These are phyloP conservation scores for Eristalis arbustorum DNA, from an alignment of 2,888 invertebrate genomes.

Conservation along the genomic window DNA sequence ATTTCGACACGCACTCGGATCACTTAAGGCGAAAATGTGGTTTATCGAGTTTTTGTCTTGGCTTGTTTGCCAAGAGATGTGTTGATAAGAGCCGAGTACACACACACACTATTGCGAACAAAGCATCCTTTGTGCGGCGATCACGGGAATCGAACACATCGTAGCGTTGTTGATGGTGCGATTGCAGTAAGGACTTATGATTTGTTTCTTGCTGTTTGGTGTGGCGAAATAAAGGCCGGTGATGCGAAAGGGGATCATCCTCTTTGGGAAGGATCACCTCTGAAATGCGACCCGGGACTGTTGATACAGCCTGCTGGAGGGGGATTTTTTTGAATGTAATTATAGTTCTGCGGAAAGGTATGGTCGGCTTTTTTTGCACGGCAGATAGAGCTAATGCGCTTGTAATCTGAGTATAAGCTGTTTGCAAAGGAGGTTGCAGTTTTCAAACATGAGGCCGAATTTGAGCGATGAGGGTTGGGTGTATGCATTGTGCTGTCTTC, in stretches of 20 bases:
- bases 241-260: constrained; percentile 37
- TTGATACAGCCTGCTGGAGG: constrained; percentile 2
- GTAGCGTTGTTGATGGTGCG: constrained; percentile 32
- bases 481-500: too few species aligned
- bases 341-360: neutral
- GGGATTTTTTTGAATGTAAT: constrained; percentile 38
- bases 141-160: constrained; percentile 11
- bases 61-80: constrained; percentile 8
- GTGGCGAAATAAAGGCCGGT: constrained; percentile 25
- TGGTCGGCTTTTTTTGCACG: neutral
- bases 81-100: constrained; percentile 11
- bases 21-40: constrained; percentile 41
- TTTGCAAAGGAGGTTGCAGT: neutral
- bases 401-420: constrained; percentile 41
- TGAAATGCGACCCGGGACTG: constrained; percentile 41
- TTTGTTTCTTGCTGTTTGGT: constrained; percentile 45
- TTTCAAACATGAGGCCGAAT: neutral
- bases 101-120: neutral
- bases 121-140: constrained; percentile 16
- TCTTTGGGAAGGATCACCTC: constrained; percentile 30
- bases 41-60: constrained; percentile 25
- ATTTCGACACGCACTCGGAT: constrained; percentile 11
- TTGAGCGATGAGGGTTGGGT: neutral
- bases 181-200: constrained; percentile 22
- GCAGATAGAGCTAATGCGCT: constrained; percentile 9